These are phyloP conservation scores for Shargacucullia verbasci DNA, from an alignment of 2,888 invertebrate species.

Conservation along the genomic window DNA sequence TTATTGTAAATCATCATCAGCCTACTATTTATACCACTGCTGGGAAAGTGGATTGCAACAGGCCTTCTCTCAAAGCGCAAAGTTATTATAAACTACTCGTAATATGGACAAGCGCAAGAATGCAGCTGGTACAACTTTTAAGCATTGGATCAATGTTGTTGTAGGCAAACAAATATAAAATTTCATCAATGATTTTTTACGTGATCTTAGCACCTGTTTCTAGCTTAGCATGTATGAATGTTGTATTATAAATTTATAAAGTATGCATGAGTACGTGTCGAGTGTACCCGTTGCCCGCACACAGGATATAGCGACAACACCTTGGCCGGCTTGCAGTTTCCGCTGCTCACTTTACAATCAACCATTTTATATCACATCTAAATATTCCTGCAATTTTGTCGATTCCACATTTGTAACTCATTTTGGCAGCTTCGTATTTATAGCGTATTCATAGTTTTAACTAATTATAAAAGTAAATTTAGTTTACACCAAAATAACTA, in stretches of 20 bases:
- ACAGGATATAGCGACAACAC: conserved; percentile 55
- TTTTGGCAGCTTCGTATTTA: conserved; percentile 15
- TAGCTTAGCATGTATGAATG: conserved; percentile 25
- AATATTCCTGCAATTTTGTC: conserved; percentile 14
- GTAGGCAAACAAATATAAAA: neutral
- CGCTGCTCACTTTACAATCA: conserved; percentile 42
- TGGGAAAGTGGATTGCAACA: too few relatives aligned
- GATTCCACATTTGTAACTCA: conserved; percentile 19
- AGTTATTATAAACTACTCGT: too few relatives aligned
- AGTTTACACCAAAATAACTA: too few relatives aligned
- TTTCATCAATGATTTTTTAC: conserved; percentile 25
- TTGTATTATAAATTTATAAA: conserved; percentile 34
- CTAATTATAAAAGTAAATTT: too few relatives aligned
- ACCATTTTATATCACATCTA: conserved; percentile 31
- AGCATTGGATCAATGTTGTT: too few relatives aligned
- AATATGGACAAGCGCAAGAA: too few relatives aligned
- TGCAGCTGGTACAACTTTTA: too few relatives aligned
- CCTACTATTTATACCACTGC: too few relatives aligned
- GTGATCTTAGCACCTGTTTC: conserved; percentile 22
- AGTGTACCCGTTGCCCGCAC: conserved; percentile 7
- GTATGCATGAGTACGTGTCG: conserved; percentile 41
- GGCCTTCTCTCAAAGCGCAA: too few relatives aligned
- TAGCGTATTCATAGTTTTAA: too few relatives aligned
- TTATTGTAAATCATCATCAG: too few relatives aligned
- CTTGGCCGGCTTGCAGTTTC: conserved; percentile 53